These are phyloP conservation scores for Montipora efflorescens DNA, from an alignment of 64 coral and sea anemone species.

Conservation along the genomic window DNA sequence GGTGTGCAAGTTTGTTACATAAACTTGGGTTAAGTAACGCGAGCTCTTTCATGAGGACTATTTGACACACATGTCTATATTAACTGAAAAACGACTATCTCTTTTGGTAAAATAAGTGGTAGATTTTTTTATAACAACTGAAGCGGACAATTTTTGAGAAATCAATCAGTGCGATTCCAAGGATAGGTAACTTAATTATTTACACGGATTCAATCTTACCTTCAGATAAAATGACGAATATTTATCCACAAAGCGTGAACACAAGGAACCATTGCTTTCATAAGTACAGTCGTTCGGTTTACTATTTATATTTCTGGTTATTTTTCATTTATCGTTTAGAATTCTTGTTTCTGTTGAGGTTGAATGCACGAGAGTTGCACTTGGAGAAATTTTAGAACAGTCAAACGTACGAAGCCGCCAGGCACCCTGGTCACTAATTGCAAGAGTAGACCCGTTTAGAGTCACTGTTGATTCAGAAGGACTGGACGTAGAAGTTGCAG, in stretches of 20 bases:
- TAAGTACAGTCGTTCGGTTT: not conserved
- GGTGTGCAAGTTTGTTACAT: too few relatives aligned
- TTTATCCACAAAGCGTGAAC: slow-evolving; percentile 30
- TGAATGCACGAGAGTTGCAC: not conserved
- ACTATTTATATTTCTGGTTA: not conserved
- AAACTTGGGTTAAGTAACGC: too few relatives aligned
- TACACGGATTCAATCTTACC: not conserved
- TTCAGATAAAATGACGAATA: slow-evolving; percentile 57
- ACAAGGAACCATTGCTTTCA: not conserved
- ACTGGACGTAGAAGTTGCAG: not conserved
- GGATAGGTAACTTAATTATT: not conserved
- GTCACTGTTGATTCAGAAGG: not conserved
- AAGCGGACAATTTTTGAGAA: too few relatives aligned
- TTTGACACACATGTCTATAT: too few relatives aligned
- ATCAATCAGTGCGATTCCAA: not conserved
- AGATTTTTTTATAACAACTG: too few relatives aligned
- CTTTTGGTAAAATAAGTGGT: too few relatives aligned
- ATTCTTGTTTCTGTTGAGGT: not conserved
- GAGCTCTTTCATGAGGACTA: too few relatives aligned
- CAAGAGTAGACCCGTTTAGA: not conserved
- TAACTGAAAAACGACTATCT: too few relatives aligned
- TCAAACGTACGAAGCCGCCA: not conserved
- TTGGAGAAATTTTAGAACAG: not conserved
- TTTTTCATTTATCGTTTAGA: not conserved
- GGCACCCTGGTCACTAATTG: not conserved